Base-by-base conservation (phyloP, 2,113 vertebrate species). In the Choloepus hoffmanni region DNA sequence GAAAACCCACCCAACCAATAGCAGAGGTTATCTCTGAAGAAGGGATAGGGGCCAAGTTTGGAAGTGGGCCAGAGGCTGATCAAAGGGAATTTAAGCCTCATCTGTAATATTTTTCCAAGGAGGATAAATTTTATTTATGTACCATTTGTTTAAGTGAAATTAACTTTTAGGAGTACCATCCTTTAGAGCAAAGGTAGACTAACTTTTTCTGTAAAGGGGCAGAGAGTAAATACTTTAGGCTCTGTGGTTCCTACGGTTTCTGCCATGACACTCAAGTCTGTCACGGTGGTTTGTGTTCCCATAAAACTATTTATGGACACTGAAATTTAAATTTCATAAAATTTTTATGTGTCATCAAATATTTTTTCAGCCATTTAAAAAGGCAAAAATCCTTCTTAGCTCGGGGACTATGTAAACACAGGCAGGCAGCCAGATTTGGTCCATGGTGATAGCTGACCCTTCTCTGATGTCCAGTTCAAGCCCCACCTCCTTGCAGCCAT, bases 251-350 rank as follows among this genome's bases (percentile, higher is more conserved):
- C 12, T 3, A 6, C 0, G 0, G 5, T 48, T 45, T 26, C 55
- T 9, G 77, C n/a, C 16, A 23, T 18, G 30, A 12, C 62, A 5
- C 14, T 67, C 21, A n/a, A 5, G 26, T 67, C 26, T 7, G 68
- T 53, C 26, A 43, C 2, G 7, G 0, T 24, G 5, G 40, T 48
- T 84, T 14, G 0, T 23, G 63, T 30, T 84, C 45, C 72, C 65
- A 13, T 3, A 72, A 26, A 8, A 28, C 70, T 78, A 95, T 62
- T 84, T 33, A 67, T 19, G 65, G 48, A 72, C n/a, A 79, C 33
- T 78, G 30, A 62, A 85, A 89, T 82, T 40, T 86, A 50, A 94
- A 81, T 68, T 92, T 92, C 60, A 40, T 28, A 26, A 24, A 58
- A 60, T 85, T 96, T 89, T 81, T 58, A 26, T 18, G 19, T 79